Evolutionary conservation across 1,140 invertebrate genomes (phyloP).

Genomic region (Drosophila leontia): DNA sequence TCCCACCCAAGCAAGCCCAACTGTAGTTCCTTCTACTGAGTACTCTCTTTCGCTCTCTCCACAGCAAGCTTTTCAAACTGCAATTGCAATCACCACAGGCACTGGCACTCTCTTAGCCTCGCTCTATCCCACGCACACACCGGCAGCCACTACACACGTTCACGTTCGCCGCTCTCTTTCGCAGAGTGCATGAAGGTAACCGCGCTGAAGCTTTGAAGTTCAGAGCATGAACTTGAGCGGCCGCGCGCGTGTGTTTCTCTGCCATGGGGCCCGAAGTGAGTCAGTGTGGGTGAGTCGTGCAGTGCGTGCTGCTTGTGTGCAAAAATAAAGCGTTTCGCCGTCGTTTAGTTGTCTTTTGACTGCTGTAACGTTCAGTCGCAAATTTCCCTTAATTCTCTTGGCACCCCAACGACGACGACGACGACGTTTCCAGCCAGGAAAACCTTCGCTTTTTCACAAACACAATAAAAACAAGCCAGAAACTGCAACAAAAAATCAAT

Average conservation of each 20-base stretch:
- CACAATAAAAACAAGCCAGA: constrained; percentile 34
- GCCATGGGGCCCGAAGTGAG: constrained; percentile 18
- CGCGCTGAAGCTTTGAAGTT: constrained; percentile 73
- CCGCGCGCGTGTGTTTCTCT: constrained; percentile 66
- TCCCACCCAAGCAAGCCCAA: not conserved
- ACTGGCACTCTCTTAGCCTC: constrained; percentile 27
- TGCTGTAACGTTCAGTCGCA: constrained; percentile 79
- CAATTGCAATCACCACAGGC: constrained; percentile 9
- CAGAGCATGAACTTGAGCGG: constrained; percentile 78
- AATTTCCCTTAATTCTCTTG: constrained; percentile 31
- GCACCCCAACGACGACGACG: not conserved
- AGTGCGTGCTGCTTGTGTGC: constrained; percentile 64
- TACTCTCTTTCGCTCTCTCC: constrained; percentile 20
- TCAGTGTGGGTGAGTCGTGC: constrained; percentile 38
- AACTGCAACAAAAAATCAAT: constrained; percentile 63
- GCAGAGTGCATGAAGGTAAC: constrained; percentile 63
- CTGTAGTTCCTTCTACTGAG: constrained; percentile 7
- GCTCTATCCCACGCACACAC: constrained; percentile 20
- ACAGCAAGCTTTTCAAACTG: constrained; percentile 8
- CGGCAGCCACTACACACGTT: not conserved
- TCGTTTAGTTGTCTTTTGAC: constrained; percentile 73
- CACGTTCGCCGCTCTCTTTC: not conserved
- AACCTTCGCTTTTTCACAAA: constrained; percentile 57
- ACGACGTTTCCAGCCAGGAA: constrained; percentile 31
- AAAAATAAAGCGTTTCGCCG: constrained; percentile 74